Percentiles rank a stretch among this genome's conserved stretches.
phyloP scores from a whole-genome alignment of 2,888 invertebrate species.

The Carpatolechia fugitivella region DNA sequence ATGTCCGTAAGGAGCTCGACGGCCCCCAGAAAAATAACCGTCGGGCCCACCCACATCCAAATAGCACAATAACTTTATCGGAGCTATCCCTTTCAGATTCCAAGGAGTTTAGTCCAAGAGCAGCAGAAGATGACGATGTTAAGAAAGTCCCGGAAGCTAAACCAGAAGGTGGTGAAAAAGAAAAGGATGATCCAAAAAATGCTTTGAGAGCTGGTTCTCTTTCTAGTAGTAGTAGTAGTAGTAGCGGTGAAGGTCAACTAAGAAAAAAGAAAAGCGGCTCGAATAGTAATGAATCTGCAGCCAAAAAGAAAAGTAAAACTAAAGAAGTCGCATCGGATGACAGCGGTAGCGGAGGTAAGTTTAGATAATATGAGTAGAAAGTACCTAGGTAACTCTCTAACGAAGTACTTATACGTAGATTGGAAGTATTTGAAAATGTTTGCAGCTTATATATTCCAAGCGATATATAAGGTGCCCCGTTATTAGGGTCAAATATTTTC shows the following conservation, averaged over 20 bases:
- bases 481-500: no score
- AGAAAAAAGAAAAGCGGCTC: background rate
- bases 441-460: no score
- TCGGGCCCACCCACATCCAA: no score
- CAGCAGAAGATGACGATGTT: constrained; percentile 24
- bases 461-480: no score
- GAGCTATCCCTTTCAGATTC: constrained; percentile 29
- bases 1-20: no score
- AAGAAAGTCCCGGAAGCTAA: constrained; percentile 3
- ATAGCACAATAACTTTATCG: no score
- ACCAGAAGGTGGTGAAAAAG: constrained; percentile 6
- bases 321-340: background rate
- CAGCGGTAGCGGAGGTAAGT: background rate
- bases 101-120: constrained; percentile 30
- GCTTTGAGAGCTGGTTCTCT: background rate
- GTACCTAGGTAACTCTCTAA: background rate
- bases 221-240: background rate
- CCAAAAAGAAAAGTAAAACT: background rate
- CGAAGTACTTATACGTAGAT: no score
- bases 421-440: no score
- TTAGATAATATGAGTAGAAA: background rate
- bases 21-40: no score
- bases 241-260: background rate
- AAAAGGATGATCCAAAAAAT: background rate
- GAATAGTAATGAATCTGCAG: background rate